Evolutionary conservation across 2,113 vertebrate species (phyloP), one percentile per base, ranked within the genome.

Genomic region (Thalassarche chlororhynchos): DNA sequence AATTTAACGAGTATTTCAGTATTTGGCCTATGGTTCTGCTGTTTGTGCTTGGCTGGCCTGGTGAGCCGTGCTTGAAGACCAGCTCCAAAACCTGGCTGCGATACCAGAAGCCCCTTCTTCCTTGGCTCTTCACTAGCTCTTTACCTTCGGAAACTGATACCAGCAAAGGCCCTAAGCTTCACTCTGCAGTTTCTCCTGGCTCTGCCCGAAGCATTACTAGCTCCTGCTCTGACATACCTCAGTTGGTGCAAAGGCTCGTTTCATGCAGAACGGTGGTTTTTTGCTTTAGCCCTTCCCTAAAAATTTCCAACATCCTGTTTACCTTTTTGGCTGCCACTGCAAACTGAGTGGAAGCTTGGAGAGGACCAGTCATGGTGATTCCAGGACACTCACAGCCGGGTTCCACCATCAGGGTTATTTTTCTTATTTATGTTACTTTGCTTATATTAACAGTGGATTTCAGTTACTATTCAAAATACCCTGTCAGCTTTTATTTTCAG

Each of bases 1-100:
- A 21, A 18, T 29, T 6, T 15, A 31, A 12, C 0, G 0, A 31
- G 28, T 16, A 6, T 25, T 79, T 49, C 42, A 6, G 40, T 3
- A 8, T 13, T 5, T 34, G 32, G 25, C 38, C 38, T 6, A 1
- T 1, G 8, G 38, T 32, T 71, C 62, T 46, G 58, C 46, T 3
- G 0, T 12, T 40, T 16, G 49, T 15, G 49, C 28, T 12, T n/a
- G 58, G 14, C 47, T 40, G 60, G n/a, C 16, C 78, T n/a, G 17
- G 23, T 10, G 18, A 16, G 29, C 32, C 2, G 0, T 2, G 20
- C 51, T 32, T 20, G 26, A 24, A 31, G 36, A 78, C 6, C 74
- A 51, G 25, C 28, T 28, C 36, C 36, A 21, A 84, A 68, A 49
- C 18, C 54, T 5, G 2, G 20, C 17, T 52, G 34, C 2, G 17